These are phyloP conservation scores for Tolypeutes matacus DNA, from an alignment of 2,797 vertebrate genomes.

Conservation along the genomic window DNA sequence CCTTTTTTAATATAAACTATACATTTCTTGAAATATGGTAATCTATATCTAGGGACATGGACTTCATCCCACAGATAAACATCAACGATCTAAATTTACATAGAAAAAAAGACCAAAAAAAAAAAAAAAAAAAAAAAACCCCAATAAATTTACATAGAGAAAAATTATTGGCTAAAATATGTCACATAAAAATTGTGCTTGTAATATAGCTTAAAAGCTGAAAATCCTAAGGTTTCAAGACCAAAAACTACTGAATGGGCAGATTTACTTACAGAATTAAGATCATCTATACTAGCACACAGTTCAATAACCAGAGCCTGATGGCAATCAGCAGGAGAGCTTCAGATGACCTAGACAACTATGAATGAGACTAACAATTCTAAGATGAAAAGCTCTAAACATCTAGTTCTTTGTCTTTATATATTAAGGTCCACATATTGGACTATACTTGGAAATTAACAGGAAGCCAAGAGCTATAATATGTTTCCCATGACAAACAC, in stretches of 20 bases:
- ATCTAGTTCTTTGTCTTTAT: neutral
- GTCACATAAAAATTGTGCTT: slow-evolving; percentile 31
- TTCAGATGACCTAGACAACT: neutral
- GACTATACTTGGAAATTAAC: neutral
- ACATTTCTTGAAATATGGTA: slow-evolving; percentile 7
- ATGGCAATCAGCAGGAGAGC: neutral
- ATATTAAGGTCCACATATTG: neutral
- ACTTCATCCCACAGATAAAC: neutral
- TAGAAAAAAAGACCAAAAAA: slow-evolving; percentile 33
- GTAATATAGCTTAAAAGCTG: neutral
- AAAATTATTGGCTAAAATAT: slow-evolving; percentile 21
- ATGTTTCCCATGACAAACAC: neutral
- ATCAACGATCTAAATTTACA: slow-evolving; percentile 48
- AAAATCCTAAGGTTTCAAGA: slow-evolving; percentile 27
- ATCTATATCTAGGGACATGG: slow-evolving; percentile 13
- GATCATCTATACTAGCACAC: neutral
- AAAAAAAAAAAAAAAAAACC: too few relatives aligned
- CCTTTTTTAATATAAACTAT: slow-evolving; percentile 52
- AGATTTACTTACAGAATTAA: slow-evolving; percentile 24
- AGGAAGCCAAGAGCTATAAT: neutral
- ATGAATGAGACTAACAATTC: neutral
- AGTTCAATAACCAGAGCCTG: neutral
- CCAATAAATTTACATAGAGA: slow-evolving; percentile 54
- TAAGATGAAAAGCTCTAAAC: slow-evolving; percentile 10
- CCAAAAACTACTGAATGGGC: neutral